Evolutionary conservation across 23 tunicate genomes (phyloP).

Genomic region (Trididemnum miniatum): DNA sequence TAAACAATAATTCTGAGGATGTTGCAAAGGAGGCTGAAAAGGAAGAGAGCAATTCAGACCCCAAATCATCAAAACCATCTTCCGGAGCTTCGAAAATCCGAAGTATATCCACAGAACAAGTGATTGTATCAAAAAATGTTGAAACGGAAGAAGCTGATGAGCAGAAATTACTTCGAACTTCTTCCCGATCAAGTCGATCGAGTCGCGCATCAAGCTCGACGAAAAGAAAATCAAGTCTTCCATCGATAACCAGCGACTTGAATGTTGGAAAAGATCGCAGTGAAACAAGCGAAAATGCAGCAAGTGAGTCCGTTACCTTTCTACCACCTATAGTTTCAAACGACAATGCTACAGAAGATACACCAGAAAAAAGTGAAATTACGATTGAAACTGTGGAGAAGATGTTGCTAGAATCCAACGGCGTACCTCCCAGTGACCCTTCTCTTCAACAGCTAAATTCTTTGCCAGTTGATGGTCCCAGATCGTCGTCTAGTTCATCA

Average conservation of each 20-base stretch:
- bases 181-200: background rate
- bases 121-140: too few relatives aligned
- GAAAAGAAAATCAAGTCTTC: slow-evolving; percentile 17
- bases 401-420: background rate
- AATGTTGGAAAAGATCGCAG: background rate
- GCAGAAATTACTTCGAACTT: too few relatives aligned
- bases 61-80: too few relatives aligned
- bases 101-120: too few relatives aligned
- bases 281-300: background rate
- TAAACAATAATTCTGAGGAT: background rate
- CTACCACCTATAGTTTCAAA: background rate
- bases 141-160: too few relatives aligned
- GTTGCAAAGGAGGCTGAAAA: background rate
- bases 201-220: slow-evolving; percentile 1
- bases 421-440: background rate
- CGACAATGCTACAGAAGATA: background rate
- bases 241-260: background rate
- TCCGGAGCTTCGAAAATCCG: too few relatives aligned
- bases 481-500: background rate
- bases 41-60: background rate
- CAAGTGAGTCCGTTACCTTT: background rate
- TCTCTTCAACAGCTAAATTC: background rate
- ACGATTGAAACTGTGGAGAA: slow-evolving; percentile 9
- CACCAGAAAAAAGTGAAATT: background rate
- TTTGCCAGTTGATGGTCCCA: background rate